Percentiles rank a stretch among this genome's conserved stretches.
Evolutionary conservation across 2,113 vertebrate species (phyloP).

Genomic region (Caranx ignobilis): DNA sequence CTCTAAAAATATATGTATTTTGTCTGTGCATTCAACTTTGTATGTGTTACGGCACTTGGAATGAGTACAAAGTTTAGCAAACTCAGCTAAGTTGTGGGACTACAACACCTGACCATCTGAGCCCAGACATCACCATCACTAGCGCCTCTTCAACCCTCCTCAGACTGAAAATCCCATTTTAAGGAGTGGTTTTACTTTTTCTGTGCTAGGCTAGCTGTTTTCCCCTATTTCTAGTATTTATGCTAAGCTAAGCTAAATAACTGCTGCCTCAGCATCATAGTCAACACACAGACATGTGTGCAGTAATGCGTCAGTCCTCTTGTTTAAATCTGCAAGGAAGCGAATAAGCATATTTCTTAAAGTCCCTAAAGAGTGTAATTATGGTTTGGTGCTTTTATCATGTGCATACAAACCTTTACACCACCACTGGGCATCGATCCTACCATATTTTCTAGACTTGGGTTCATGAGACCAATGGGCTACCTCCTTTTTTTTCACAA

Average conservation of each 20-base stretch:
- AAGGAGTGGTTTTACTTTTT: not conserved
- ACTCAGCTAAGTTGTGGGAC: not conserved
- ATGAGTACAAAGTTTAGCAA: not conserved
- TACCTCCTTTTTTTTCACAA: not conserved
- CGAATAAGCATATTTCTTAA: not conserved
- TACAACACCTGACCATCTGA: not conserved
- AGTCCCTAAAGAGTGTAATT: not conserved
- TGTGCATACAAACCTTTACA: constrained; percentile 22
- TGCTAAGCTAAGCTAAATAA: not conserved
- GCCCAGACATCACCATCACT: not conserved
- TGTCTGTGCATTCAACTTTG: not conserved
- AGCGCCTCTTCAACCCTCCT: too few species aligned
- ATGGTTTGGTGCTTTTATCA: constrained; percentile 4
- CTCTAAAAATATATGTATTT: too few species aligned
- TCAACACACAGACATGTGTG: not conserved
- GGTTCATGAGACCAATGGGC: constrained; percentile 31
- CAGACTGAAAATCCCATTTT: not conserved
- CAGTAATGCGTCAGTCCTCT: not conserved
- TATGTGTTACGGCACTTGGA: not conserved
- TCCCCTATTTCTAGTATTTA: not conserved
- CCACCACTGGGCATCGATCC: constrained; percentile 6
- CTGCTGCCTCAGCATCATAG: not conserved
- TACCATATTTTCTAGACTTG: constrained; percentile 13
- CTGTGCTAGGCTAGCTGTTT: not conserved
- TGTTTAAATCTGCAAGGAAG: not conserved